A percentile compares a stretch with the other conserved stretches of the same genome.
Evolutionary conservation across 2,797 vertebrate genomes (phyloP).

Genomic region (Tadarida brasiliensis): DNA sequence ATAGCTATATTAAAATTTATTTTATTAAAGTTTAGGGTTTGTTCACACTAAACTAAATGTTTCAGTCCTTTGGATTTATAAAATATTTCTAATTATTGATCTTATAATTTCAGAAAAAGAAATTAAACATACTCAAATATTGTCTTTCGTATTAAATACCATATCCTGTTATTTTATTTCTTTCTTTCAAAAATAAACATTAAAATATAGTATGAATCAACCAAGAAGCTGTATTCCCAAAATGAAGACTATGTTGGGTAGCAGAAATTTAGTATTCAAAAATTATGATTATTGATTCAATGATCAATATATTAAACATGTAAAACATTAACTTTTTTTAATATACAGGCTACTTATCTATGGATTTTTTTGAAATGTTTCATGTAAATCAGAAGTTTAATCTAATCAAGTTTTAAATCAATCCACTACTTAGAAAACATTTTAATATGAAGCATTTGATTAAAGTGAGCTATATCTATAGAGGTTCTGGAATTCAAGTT

Average conservation of each 20-base stretch:
- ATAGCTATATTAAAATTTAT: not conserved
- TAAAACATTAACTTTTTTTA: constrained; percentile 4
- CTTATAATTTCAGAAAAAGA: constrained; percentile 30
- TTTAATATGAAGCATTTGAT: constrained; percentile 43
- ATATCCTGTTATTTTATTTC: not conserved
- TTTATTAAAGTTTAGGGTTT: not conserved
- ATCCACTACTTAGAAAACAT: constrained; percentile 32
- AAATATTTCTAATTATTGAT: not conserved
- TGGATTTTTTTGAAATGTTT: constrained; percentile 31
- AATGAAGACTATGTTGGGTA: not conserved
- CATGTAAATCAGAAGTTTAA: constrained; percentile 52
- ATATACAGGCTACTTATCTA: not conserved
- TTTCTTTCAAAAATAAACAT: constrained; percentile 35
- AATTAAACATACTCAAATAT: not conserved
- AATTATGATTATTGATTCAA: constrained; percentile 17
- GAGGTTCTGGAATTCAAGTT: constrained; percentile 28
- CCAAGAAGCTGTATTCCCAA: not conserved
- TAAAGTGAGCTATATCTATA: not conserved
- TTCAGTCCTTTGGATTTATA: not conserved
- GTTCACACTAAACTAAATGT: not conserved
- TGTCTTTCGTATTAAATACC: constrained; percentile 20
- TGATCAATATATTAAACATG: constrained; percentile 8
- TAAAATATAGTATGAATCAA: not conserved
- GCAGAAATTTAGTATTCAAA: not conserved
- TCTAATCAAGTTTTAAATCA: constrained; percentile 52